A percentile compares a stretch with the other conserved stretches of the same genome.
Evolutionary conservation across 2,797 vertebrate genomes (phyloP).

Genomic region (Cynopterus sphinx): DNA sequence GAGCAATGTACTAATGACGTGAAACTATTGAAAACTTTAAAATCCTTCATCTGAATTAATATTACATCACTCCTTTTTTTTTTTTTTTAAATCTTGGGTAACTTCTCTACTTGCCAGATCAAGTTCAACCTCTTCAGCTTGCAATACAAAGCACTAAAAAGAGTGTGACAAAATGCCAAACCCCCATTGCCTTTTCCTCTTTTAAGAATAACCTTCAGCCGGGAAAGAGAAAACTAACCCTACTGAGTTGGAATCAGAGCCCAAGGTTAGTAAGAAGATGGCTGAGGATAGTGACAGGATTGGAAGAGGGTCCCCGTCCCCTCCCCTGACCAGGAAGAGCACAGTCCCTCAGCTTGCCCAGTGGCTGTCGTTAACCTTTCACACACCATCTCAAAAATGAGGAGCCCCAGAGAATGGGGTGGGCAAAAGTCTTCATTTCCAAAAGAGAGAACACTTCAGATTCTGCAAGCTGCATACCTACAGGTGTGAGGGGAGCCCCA

Average conservation of each 20-base stretch:
- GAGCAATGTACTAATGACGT: background rate
- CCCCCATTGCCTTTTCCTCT: background rate
- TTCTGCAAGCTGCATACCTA: background rate
- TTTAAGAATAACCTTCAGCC: background rate
- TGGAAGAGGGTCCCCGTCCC: background rate
- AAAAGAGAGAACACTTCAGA: background rate
- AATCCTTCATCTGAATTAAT: background rate
- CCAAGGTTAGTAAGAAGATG: background rate
- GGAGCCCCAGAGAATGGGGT: background rate
- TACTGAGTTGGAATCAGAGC: background rate
- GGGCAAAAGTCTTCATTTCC: background rate
- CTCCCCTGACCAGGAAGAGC: no score
- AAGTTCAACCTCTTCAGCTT: background rate
- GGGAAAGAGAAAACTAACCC: background rate
- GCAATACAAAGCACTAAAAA: background rate
- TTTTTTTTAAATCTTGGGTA: background rate
- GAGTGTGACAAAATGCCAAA: background rate
- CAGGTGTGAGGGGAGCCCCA: background rate
- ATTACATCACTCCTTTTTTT: background rate
- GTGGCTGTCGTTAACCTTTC: background rate
- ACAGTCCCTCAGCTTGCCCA: background rate
- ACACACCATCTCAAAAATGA: background rate
- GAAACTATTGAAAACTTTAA: background rate
- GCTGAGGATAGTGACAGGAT: accelerated
- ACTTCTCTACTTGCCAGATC: slow-evolving; percentile 29